A percentile compares a stretch with the other conserved stretches of the same genome.
phyloP scores from a whole-genome alignment of 2,797 vertebrate species.

The Cephalopachus bancanus region DNA sequence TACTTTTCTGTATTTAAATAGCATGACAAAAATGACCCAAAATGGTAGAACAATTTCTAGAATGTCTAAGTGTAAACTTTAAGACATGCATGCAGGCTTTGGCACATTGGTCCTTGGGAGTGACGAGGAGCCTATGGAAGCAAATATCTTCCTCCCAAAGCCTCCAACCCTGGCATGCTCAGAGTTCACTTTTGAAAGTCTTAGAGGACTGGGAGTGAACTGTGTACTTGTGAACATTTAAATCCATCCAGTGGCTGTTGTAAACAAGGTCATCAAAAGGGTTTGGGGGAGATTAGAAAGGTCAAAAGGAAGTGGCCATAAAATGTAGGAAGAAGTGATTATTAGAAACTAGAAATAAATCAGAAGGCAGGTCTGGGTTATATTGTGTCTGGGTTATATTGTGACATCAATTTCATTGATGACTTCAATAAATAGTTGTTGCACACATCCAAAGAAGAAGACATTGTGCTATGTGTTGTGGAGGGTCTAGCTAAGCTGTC shows the following conservation, averaged over 20 bases:
- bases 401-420: background rate
- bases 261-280: background rate
- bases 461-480: fast-evolving
- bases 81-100: background rate
- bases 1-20: slow-evolving; percentile 11
- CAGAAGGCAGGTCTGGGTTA: background rate
- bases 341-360: background rate
- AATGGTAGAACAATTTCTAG: slow-evolving; percentile 27
- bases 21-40: background rate
- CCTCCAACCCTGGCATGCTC: background rate
- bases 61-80: background rate
- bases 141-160: background rate
- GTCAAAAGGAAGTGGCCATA: background rate
- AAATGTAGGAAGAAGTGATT: background rate
- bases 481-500: background rate
- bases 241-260: background rate
- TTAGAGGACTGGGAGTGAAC: background rate
- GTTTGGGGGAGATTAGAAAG: background rate
- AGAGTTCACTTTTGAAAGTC: background rate
- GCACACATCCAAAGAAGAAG: background rate
- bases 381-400: background rate
- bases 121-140: background rate
- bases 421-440: slow-evolving; percentile 2
- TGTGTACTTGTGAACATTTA: background rate
- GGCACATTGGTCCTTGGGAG: background rate